Percentiles rank a stretch among this genome's conserved stretches.
phyloP scores from a whole-genome alignment of 37 sponge, comb jelly and placozoan genomes.

The Halisarca cf. caerulea region DNA sequence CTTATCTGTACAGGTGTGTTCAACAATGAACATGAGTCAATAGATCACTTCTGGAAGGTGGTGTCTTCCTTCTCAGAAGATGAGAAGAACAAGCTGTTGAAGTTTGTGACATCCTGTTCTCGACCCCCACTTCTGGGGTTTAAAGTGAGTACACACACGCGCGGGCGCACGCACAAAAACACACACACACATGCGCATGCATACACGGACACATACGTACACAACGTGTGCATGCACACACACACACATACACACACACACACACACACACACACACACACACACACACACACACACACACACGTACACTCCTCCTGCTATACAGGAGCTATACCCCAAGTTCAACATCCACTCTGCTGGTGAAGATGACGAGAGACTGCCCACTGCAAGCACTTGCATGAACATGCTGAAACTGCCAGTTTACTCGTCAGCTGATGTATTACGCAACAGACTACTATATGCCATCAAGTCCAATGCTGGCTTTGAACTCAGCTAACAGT shows the following conservation, averaged over 20 bases:
- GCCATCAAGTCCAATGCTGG: constrained; percentile 95
- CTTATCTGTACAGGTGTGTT: constrained; percentile 61
- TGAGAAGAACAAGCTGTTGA: constrained; percentile 79
- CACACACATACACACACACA: background rate
- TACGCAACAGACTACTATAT: constrained; percentile 81
- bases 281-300: background rate
- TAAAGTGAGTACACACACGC: constrained; percentile 24
- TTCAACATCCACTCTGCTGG: constrained; percentile 74
- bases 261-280: background rate
- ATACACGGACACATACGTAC: background rate
- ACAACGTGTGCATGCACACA: background rate
- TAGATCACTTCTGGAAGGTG: constrained; percentile 92
- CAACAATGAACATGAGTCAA: constrained; percentile 57
- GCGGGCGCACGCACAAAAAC: too few species aligned
- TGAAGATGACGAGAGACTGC: constrained; percentile 69
- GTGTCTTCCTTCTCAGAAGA: constrained; percentile 63
- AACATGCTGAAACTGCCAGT: constrained; percentile 92
- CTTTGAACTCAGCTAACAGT: constrained; percentile 89
- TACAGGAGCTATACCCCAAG: constrained; percentile 78
- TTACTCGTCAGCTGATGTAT: constrained; percentile 52
- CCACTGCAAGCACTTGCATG: constrained; percentile 96
- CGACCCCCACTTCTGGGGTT: constrained; percentile 97
- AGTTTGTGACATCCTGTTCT: constrained; percentile 98
- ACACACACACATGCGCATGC: too few species aligned
- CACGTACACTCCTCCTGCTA: background rate